Base-by-base conservation (phyloP, 2,797 vertebrate genomes). In the Megalops cyprinoides region DNA sequence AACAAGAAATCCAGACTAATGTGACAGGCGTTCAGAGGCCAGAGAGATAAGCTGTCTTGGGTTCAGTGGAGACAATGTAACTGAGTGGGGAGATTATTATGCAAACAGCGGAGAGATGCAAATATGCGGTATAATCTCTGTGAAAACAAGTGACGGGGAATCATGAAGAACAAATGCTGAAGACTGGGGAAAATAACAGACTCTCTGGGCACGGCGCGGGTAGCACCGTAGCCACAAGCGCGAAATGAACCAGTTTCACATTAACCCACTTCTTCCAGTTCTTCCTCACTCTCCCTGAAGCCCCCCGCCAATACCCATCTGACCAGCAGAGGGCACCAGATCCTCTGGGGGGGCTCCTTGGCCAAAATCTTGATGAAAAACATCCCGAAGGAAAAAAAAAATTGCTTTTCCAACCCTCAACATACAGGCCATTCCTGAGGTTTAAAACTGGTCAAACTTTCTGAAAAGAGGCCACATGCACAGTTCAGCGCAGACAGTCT, bases 51-150 rank as follows among this genome's bases (percentile, higher is more conserved):
- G 65, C 39, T 69, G 65, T 28, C 65, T 23, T 69, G 65, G 15
- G 65, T 37, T 42, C n/a, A 37, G 37, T 20, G 9, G 65, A 1
- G 65, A 69, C 44, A 69, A 44, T 65, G n/a, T 23, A 69, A 20
- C 37, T 23, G 37, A 42, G 65, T 37, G 9, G 65, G 2, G 65
- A 69, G 65, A 44, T 23, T 69, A 39, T 44, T 69, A 42, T 23
- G 39, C 65, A 44, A 69, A 69, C 65, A 69, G 37, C 37, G 12
- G 65, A 39, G 65, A 69, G 65, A 69, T n/a, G 65, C 65, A 69
- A 69, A 69, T 69, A 69, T 39, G 39, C 65, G 5, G 65, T n/a
- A 4, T 69, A 34, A 69, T 34, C 65, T 39, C 37, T 69, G 65
- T 12, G 65, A 44, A 42, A 69, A 69, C 65, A 69, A 44, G 37